Percentiles rank a stretch among this genome's conserved stretches.
phyloP scores from a whole-genome alignment of 1,140 invertebrate genomes.

The Monomorium pharaonis region DNA sequence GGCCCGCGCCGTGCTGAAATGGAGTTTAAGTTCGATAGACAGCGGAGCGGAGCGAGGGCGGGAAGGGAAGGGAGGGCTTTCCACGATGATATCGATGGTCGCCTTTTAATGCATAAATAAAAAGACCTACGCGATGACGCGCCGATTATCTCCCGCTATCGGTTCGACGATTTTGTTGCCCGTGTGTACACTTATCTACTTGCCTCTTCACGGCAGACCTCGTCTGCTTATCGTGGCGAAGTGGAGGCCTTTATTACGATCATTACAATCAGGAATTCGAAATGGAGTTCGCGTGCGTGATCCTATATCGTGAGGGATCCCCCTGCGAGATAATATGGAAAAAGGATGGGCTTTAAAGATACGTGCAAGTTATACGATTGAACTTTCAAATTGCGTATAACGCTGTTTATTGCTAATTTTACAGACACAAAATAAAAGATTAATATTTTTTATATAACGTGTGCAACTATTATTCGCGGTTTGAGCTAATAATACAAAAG shows the following conservation, averaged over 20 bases:
- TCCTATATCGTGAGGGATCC: slow-evolving; percentile 2
- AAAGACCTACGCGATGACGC: background rate
- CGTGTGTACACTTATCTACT: slow-evolving; percentile 1
- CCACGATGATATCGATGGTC: slow-evolving; percentile 69
- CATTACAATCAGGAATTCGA: slow-evolving; percentile 20
- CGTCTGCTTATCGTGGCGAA: background rate
- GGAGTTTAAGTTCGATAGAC: slow-evolving; percentile 71
- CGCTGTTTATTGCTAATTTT: no score
- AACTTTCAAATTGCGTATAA: no score
- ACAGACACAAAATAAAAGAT: no score
- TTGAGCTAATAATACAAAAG: background rate
- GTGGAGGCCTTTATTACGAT: slow-evolving; percentile 26
- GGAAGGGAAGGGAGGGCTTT: background rate
- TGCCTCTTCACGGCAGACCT: background rate
- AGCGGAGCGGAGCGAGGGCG: background rate
- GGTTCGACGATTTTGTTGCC: background rate
- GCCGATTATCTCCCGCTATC: background rate
- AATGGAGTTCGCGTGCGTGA: slow-evolving; percentile 36
- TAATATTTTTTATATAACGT: background rate
- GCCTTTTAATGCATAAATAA: slow-evolving; percentile 74
- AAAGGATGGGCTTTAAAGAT: background rate
- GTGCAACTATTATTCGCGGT: background rate
- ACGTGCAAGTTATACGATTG: background rate
- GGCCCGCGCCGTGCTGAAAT: slow-evolving; percentile 73
- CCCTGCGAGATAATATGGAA: background rate